Conservation (phyloP, 1,140 invertebrate genomes). For the Bombus terrestris region DNA sequence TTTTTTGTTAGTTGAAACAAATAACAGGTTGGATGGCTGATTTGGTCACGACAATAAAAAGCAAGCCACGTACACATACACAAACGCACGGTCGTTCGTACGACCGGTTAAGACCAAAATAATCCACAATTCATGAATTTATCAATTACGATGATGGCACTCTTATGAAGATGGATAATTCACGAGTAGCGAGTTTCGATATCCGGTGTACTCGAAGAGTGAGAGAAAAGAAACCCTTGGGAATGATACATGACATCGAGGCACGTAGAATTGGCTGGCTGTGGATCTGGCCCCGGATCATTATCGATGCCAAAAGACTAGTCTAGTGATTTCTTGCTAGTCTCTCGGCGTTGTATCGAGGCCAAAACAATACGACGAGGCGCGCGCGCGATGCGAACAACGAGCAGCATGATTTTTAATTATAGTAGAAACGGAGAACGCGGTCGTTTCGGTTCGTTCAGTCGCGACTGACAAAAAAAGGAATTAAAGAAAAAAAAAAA, state of each 20-base stretch:
- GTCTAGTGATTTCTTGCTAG: slow-evolving; percentile 52
- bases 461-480: neutral
- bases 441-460: slow-evolving; percentile 29
- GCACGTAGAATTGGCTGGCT: slow-evolving; percentile 63
- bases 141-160: neutral
- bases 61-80: neutral
- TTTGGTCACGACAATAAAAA: slow-evolving; percentile 50
- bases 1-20: neutral
- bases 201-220: slow-evolving; percentile 10
- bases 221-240: neutral
- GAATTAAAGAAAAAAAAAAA: too few species aligned
- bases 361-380: slow-evolving; percentile 56
- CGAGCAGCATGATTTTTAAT: slow-evolving; percentile 12
- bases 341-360: slow-evolving; percentile 55
- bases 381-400: slow-evolving; percentile 19
- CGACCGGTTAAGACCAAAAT: slow-evolving; percentile 20
- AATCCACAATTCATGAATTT: neutral
- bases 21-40: neutral
- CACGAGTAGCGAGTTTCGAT: neutral
- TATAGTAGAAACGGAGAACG: slow-evolving; percentile 2
- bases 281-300: slow-evolving; percentile 36
- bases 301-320: slow-evolving; percentile 66
- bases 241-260: neutral
- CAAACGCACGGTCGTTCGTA: neutral
- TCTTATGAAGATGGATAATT: too few species aligned